Evolutionary conservation across 2,888 invertebrate species (phyloP).

Genomic region (Drosophila kuntzei): DNA sequence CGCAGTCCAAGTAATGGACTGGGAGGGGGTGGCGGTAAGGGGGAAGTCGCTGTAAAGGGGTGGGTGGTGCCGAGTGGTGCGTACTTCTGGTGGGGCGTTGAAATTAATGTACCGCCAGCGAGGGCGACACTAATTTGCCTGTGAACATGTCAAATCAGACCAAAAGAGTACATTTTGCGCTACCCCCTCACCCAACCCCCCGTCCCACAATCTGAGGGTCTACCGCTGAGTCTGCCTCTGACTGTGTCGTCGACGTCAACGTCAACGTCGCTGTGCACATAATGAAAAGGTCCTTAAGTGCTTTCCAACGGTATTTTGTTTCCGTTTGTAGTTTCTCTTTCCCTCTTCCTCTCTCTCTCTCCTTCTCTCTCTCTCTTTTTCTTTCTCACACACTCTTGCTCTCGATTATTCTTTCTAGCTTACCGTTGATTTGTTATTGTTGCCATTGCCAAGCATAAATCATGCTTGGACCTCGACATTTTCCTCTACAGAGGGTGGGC

Average conservation of each 20-base stretch:
- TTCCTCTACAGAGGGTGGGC: neutral
- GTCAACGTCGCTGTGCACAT: conserved; percentile 63
- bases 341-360: conserved; percentile 32
- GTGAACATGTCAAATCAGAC: conserved; percentile 82
- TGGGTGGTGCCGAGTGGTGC: neutral
- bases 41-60: neutral
- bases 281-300: conserved; percentile 84
- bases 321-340: conserved; percentile 78
- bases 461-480: conserved; percentile 61
- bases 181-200: conserved; percentile 13
- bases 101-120: conserved; percentile 75
- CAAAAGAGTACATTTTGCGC: conserved; percentile 75
- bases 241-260: conserved; percentile 13
- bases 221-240: neutral
- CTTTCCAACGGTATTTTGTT: conserved; percentile 84
- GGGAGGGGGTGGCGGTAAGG: neutral
- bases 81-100: conserved; percentile 49
- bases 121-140: conserved; percentile 80
- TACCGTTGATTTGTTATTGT: conserved; percentile 77
- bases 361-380: conserved; percentile 18
- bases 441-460: conserved; percentile 80
- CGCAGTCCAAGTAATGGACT: conserved; percentile 37
- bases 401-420: conserved; percentile 32
- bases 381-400: conserved; percentile 8
- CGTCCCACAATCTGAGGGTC: neutral